Conservation (phyloP, 2,113 vertebrate species). For the Myxocyprinus asiaticus region DNA sequence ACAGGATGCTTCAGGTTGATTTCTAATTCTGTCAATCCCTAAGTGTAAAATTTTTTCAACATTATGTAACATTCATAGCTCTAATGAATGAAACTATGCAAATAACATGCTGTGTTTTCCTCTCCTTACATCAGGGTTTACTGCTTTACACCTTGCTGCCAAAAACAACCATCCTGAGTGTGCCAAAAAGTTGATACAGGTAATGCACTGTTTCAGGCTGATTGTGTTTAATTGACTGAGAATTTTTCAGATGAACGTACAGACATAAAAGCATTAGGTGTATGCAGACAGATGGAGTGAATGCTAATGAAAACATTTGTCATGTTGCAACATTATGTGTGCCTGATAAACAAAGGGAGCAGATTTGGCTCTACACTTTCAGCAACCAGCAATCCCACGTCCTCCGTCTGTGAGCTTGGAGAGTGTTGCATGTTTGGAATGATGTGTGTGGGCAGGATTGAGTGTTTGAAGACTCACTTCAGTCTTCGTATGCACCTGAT, state of each 20-base stretch:
- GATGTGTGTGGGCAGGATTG: constrained; percentile 17
- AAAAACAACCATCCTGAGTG: constrained; percentile 90
- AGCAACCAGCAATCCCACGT: constrained; percentile 19
- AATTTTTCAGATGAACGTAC: not conserved
- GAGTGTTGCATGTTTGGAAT: not conserved
- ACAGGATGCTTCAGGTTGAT: constrained; percentile 85
- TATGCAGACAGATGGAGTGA: not conserved
- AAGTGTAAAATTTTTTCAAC: too few species aligned
- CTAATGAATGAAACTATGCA: not conserved
- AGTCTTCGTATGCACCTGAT: not conserved
- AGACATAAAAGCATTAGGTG: not conserved
- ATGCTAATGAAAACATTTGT: constrained; percentile 4
- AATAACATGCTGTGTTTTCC: not conserved
- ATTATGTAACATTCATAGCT: not conserved
- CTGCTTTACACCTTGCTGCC: constrained; percentile 89
- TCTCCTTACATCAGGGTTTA: constrained; percentile 77
- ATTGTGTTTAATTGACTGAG: not conserved
- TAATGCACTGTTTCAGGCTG: constrained; percentile 62
- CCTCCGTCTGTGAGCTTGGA: constrained; percentile 4
- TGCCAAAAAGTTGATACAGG: constrained; percentile 89
- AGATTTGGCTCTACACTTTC: not conserved
- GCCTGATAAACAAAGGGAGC: constrained; percentile 15
- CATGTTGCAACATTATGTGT: not conserved
- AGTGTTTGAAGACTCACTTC: not conserved
- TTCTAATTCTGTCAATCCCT: not conserved